phyloP scores from a whole-genome alignment of 2,113 vertebrate species.

The Herpetotheres cachinnans region DNA sequence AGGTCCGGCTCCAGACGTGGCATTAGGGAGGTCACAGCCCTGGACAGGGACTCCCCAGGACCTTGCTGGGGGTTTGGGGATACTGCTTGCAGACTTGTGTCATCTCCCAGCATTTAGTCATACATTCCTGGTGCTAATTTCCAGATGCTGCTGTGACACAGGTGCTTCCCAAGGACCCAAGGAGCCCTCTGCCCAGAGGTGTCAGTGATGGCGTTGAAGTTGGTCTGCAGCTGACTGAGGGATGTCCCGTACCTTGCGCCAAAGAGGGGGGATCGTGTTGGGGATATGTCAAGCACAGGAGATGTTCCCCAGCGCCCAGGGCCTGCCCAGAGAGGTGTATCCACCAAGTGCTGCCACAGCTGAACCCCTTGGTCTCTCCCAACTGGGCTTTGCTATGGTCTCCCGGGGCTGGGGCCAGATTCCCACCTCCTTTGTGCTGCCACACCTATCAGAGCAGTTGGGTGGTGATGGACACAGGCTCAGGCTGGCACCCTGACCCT shows the following conservation, averaged over 20 bases:
- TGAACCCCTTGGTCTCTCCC: not conserved
- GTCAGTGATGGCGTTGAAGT: not conserved
- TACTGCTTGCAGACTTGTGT: not conserved
- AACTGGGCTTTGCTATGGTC: not conserved
- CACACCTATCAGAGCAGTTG: not conserved
- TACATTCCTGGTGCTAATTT: not conserved
- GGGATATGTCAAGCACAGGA: not conserved
- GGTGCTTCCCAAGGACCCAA: fast-evolving
- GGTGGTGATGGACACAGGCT: not conserved
- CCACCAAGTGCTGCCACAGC: not conserved
- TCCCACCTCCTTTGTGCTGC: not conserved
- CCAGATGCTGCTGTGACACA: not conserved
- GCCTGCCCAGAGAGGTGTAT: not conserved
- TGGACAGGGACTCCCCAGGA: not conserved
- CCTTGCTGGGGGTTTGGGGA: not conserved
- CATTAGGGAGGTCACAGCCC: not conserved
- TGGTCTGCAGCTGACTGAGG: not conserved
- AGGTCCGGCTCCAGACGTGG: not conserved
- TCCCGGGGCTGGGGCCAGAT: not conserved
- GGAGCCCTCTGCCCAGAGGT: not conserved
- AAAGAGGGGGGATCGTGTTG: not conserved
- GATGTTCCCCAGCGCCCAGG: not conserved
- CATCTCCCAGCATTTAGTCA: not conserved
- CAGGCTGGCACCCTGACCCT: not conserved
- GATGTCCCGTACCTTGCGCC: not conserved